Evolutionary conservation across 2,888 invertebrate genomes (phyloP).

Genomic region (Junonia oenone): DNA sequence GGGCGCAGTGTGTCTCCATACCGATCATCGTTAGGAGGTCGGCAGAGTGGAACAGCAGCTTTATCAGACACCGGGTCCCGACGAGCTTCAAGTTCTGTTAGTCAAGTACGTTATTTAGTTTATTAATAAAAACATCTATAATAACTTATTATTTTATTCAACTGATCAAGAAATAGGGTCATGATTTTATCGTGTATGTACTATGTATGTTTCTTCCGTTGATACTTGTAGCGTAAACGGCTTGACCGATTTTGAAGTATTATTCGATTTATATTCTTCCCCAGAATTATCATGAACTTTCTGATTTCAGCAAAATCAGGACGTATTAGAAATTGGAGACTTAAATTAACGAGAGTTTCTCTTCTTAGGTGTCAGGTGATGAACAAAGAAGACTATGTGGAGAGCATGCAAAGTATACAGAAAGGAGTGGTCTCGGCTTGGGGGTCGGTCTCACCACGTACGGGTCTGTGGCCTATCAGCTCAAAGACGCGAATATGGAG

Average conservation of each 20-base stretch:
- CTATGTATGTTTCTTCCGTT: too few relatives aligned
- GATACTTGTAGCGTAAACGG: too few relatives aligned
- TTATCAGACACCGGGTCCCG: slow-evolving; percentile 82
- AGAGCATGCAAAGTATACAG: slow-evolving; percentile 80
- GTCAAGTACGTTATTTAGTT: slow-evolving; percentile 75
- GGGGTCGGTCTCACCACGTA: slow-evolving; percentile 82
- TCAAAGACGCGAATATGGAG: slow-evolving; percentile 89
- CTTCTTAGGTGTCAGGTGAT: slow-evolving; percentile 84
- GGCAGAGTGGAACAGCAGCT: slow-evolving; percentile 60
- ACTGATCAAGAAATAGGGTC: neutral
- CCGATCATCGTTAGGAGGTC: slow-evolving; percentile 70
- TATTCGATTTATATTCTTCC: too few relatives aligned
- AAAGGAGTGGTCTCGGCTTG: slow-evolving; percentile 64
- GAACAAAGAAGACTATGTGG: slow-evolving; percentile 85
- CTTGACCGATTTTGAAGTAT: too few relatives aligned
- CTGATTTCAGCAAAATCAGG: too few relatives aligned
- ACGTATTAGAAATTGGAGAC: too few relatives aligned
- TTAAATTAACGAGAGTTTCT: neutral
- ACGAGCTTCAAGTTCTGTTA: slow-evolving; percentile 85
- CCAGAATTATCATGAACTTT: too few relatives aligned
- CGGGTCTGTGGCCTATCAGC: slow-evolving; percentile 87
- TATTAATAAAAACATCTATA: neutral
- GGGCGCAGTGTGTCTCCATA: slow-evolving; percentile 81
- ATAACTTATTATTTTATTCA: neutral
- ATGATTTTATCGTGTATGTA: too few relatives aligned